phyloP scores from a whole-genome alignment of 2,888 invertebrate species.

The Lycia hirtaria region DNA sequence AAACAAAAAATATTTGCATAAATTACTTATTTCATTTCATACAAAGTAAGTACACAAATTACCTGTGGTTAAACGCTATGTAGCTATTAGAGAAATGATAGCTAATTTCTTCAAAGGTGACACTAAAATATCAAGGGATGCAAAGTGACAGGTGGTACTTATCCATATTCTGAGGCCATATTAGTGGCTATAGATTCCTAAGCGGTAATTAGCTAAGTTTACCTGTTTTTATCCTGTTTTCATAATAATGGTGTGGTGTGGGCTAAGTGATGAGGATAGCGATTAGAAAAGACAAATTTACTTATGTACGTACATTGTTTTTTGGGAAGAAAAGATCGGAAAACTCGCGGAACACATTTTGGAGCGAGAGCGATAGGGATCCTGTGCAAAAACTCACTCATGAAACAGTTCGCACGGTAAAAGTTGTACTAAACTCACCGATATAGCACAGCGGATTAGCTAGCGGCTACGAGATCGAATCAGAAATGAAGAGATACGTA shows the following conservation, averaged over 20 bases:
- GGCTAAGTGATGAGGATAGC: background rate
- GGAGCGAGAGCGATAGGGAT: too few relatives aligned
- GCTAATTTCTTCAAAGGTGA: conserved; percentile 25
- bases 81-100: conserved; percentile 20
- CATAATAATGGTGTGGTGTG: conserved; percentile 1
- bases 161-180: conserved; percentile 47
- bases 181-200: conserved; percentile 55
- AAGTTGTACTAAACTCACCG: too few relatives aligned
- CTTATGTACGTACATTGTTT: background rate
- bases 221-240: conserved; percentile 57
- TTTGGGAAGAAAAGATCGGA: too few relatives aligned
- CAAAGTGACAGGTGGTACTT: conserved; percentile 54
- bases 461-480: too few relatives aligned
- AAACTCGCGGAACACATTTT: too few relatives aligned
- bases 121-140: conserved; percentile 34
- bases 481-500: too few relatives aligned
- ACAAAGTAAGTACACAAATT: conserved; percentile 1
- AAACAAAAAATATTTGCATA: background rate
- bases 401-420: too few relatives aligned
- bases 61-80: conserved; percentile 1
- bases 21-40: background rate
- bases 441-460: too few relatives aligned
- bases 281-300: background rate
- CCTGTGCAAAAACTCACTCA: too few relatives aligned
- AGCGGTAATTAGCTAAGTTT: conserved; percentile 60